Base-by-base conservation (phyloP, 2,113 vertebrate genomes). In the Chunga burmeisteri region DNA sequence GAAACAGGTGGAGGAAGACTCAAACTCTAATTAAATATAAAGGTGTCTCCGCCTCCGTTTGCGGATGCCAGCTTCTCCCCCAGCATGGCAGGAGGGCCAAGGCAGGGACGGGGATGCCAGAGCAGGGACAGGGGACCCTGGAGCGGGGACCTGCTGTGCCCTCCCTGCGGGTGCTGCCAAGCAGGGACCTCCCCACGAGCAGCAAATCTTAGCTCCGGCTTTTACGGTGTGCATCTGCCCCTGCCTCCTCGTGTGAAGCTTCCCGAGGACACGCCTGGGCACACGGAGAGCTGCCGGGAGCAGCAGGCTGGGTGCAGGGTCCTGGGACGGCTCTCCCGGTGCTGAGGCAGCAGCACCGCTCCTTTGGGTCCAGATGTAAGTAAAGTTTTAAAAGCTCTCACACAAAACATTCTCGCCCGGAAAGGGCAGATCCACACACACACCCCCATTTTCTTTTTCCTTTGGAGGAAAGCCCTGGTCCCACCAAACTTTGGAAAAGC, bases 1-100 rank as follows among this genome's bases (percentile, higher is more conserved):
- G 94, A 96, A 97, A 23, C 96, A 96, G 93, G 93, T 96, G 94
- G 84, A 85, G 87, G 83, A 81, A 96, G 61, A 81, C 87, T 52
- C 89, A 72, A 25, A 34, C 66, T 79, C 34, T 91, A 91, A 96
- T 92, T 52, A 91, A 65, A 90, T 86, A 61, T 26, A 79, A 87
- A 94, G 84, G 68, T 95, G 84, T 62, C 47, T 55, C 79, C 16
- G 14, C 82, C 82, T 94, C 84, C 17, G 0, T 46, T 68, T 32
- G 49, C 3, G 3, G 80, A 72, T 53, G 68, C 63, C 3, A 1
- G 30, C 34, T 38, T 30, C 3, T 19, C 65, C 75, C 2, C 2
- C 47, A 6, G 58, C 6, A 0, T 11, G 18, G 11, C 16, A 2
- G 46, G 58, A 81, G 72, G 29, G 53, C 6, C 27, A 13, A 27